Evolutionary conservation across 2,888 invertebrate species (phyloP).

Genomic region (Opisthograptis luteolata): DNA sequence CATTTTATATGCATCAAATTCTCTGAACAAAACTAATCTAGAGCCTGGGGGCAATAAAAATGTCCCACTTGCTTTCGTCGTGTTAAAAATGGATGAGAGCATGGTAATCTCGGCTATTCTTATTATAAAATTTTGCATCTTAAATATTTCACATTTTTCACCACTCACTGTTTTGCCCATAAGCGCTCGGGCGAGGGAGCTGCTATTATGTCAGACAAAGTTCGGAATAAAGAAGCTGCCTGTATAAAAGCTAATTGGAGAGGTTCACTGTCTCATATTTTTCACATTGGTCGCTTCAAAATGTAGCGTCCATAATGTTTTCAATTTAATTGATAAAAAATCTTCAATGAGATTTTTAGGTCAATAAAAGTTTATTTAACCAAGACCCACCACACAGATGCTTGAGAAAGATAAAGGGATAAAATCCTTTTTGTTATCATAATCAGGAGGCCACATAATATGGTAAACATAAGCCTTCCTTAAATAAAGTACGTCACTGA

Average conservation of each 20-base stretch:
- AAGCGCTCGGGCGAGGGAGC: conserved; percentile 61
- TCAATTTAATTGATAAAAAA: no score
- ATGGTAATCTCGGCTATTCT: conserved; percentile 80
- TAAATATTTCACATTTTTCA: conserved; percentile 78
- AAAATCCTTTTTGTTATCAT: no score
- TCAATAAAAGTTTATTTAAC: no score
- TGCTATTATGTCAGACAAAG: conserved; percentile 64
- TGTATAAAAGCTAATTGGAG: conserved; percentile 45
- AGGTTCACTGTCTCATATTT: conserved; percentile 33
- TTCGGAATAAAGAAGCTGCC: conserved; percentile 49
- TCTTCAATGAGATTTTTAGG: no score
- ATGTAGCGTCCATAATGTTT: no score
- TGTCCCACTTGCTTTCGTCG: conserved; percentile 73
- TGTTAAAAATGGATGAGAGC: conserved; percentile 77
- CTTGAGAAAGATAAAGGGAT: no score
- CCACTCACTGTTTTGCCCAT: conserved; percentile 58
- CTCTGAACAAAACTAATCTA: conserved; percentile 83
- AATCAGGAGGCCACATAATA: no score
- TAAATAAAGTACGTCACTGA: no score
- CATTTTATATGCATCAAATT: conserved; percentile 83
- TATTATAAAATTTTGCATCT: conserved; percentile 81
- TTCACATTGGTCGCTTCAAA: no score
- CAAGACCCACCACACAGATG: no score
- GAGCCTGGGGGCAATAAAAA: conserved; percentile 79
- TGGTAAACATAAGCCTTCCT: no score